phyloP scores from a whole-genome alignment of 2,113 vertebrate species.

The Callocephalon fimbriatum region DNA sequence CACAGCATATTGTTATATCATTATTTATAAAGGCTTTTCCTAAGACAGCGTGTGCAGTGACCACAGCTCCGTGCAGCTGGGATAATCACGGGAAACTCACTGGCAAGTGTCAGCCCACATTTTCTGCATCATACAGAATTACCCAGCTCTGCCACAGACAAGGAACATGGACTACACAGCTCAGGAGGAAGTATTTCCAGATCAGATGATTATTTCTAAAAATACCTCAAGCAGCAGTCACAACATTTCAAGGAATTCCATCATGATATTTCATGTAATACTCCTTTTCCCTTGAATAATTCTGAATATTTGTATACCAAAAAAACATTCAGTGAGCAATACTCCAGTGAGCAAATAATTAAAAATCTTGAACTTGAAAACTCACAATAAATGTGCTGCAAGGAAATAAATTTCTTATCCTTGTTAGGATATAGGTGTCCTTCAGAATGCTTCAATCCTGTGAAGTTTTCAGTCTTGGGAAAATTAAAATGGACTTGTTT shows the following conservation, averaged over 20 bases:
- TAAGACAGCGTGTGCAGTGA: background rate
- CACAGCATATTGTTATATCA: background rate
- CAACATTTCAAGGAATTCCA: slow-evolving; percentile 38
- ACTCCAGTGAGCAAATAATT: background rate
- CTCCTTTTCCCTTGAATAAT: background rate
- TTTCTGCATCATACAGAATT: background rate
- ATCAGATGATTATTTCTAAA: slow-evolving; percentile 16
- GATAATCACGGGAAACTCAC: background rate
- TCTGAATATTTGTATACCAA: background rate
- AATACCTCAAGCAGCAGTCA: slow-evolving; percentile 7
- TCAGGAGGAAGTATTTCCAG: background rate
- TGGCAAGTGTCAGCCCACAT: background rate
- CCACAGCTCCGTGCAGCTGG: background rate
- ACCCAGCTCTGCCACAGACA: background rate
- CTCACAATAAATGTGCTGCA: background rate
- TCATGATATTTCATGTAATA: background rate
- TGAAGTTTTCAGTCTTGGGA: background rate
- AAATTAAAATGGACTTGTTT: background rate
- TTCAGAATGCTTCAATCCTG: background rate
- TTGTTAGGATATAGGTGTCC: background rate
- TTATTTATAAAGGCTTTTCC: background rate
- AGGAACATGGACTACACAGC: background rate
- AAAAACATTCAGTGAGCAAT: background rate
- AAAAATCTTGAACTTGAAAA: background rate
- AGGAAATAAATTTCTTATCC: background rate